A percentile compares a stretch with the other conserved stretches of the same genome.
Conservation (phyloP, 1,140 invertebrate species). For the Medauroidea extradentata region DNA sequence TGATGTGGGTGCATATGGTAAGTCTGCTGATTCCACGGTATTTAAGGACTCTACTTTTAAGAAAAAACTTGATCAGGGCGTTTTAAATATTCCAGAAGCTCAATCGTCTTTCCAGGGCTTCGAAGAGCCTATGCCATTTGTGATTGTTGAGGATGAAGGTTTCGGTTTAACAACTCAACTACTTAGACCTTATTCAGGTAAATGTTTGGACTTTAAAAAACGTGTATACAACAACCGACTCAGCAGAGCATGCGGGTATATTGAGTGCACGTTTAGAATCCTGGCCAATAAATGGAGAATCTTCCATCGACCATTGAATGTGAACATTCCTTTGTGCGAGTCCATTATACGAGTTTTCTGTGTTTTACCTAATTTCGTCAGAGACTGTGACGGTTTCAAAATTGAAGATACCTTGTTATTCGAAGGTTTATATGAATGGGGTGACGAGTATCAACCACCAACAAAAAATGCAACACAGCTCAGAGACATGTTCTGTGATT, state of each 20-base stretch:
- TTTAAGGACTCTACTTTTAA: constrained; percentile 27
- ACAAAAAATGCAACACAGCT: background rate
- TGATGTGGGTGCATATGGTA: constrained; percentile 42
- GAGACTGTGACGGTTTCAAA: constrained; percentile 8
- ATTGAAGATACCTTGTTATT: constrained; percentile 7
- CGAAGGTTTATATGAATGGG: constrained; percentile 6
- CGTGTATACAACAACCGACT: constrained; percentile 41
- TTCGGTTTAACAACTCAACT: constrained; percentile 33
- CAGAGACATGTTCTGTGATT: constrained; percentile 9
- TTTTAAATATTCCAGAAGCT: constrained; percentile 24
- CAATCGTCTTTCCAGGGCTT: background rate
- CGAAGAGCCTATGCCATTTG: constrained; percentile 30
- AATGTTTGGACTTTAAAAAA: constrained; percentile 25
- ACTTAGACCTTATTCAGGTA: constrained; percentile 40
- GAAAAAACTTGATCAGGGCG: background rate
- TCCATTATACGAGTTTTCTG: constrained; percentile 29
- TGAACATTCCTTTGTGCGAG: constrained; percentile 28
- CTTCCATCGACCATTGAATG: constrained; percentile 34
- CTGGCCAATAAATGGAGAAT: constrained; percentile 41
- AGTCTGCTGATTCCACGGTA: constrained; percentile 37
- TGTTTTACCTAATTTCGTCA: constrained; percentile 32
- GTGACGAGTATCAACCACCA: background rate
- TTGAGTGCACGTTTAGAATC: constrained; percentile 46
- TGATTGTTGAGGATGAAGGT: constrained; percentile 46
- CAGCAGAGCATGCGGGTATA: constrained; percentile 36